Evolutionary conservation across 2,113 vertebrate species (phyloP), one percentile per base, ranked within the genome.

Genomic region (Neotragus pygmaeus): DNA sequence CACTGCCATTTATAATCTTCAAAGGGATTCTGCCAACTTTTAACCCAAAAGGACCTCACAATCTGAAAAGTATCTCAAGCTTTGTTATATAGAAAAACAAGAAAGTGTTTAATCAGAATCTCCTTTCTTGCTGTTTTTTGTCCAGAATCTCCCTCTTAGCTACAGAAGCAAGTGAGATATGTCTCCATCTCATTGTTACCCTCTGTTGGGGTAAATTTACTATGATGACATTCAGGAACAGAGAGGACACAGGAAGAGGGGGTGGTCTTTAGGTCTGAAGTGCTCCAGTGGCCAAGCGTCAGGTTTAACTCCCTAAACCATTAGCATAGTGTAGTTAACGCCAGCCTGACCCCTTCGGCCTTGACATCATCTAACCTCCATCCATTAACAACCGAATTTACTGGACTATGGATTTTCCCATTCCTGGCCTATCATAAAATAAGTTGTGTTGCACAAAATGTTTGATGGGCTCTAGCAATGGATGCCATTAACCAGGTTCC

Each of bases 1-100:
- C 77, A 78, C 30, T 93, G 90, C 30, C 97, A 97, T 97, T 98
- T 97, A 91, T 93, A 96, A 90, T 94, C 86, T 93, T 91, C 88
- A 60, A 7, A 0, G 30, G 75, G 36, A 87, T 66, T 53, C 82
- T 97, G 95, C 94, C 93, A 92, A 55, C 47, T 78, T 91, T 97
- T 96, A 97, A 97, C 96, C 86, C 75, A 0, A 45, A 90, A 75
- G 21, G 83, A 96, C 78, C 64, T 91, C 30, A 75, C 3, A n/a
- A 64, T 96, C 47, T 58, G 51, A 96, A 92, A 96, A 91, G 89
- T 92, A 91, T 84, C 58, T 94, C 91, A 96, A 94, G 87, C 84
- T 91, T 90, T 95, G 45, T 96, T 97, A 86, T 95, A 51, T 2
- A 77, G 58, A 33, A 84, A 96, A 95, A 90, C 45, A 94, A 94